Percentiles rank a stretch among this genome's conserved stretches.
phyloP scores from a whole-genome alignment of 2,888 invertebrate genomes.

The Epinotia nisella region DNA sequence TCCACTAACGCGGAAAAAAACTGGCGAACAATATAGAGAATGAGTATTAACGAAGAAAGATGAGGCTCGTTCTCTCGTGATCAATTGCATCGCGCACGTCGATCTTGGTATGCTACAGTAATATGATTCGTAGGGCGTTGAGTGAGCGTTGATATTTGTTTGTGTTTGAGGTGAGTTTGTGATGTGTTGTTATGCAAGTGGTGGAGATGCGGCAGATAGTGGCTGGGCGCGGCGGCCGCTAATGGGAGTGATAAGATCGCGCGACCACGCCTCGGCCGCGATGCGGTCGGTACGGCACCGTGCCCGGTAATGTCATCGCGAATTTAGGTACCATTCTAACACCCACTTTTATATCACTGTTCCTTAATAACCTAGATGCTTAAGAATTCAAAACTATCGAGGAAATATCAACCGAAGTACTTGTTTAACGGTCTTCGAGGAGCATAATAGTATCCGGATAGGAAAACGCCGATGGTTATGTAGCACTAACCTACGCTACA shows the following conservation, averaged over 20 bases:
- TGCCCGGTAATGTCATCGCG: constrained; percentile 33
- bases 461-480: no score
- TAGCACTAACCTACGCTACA: no score
- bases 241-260: constrained; percentile 80
- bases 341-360: not conserved
- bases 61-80: constrained; percentile 54
- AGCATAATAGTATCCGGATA: not conserved
- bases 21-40: constrained; percentile 63
- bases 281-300: constrained; percentile 39
- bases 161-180: constrained; percentile 49
- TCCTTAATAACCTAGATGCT: not conserved
- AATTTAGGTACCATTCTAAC: constrained; percentile 22
- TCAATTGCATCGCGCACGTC: constrained; percentile 48
- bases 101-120: constrained; percentile 41
- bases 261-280: constrained; percentile 74
- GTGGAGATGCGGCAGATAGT: constrained; percentile 73
- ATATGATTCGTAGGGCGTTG: constrained; percentile 48
- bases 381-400: not conserved
- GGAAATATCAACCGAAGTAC: not conserved
- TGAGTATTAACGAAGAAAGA: constrained; percentile 62
- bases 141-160: constrained; percentile 50
- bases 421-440: not conserved
- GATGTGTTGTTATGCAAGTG: constrained; percentile 59
- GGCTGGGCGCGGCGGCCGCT: constrained; percentile 78
- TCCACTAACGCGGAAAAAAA: constrained; percentile 67